phyloP scores from a whole-genome alignment of 2,113 vertebrate genomes.

The Orthonyx spaldingii region DNA sequence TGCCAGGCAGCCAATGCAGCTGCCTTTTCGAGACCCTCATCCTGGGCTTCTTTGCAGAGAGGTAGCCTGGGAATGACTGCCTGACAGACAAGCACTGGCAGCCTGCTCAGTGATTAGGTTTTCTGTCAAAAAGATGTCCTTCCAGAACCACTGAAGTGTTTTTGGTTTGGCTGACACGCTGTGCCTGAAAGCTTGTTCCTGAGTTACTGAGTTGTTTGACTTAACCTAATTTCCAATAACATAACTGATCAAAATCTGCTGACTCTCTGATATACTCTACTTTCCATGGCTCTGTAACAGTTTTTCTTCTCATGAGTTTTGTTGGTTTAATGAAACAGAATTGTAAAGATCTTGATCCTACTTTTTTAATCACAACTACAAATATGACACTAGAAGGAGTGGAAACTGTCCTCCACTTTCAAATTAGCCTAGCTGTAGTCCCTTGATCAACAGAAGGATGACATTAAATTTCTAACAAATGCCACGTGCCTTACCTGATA shows the following conservation, averaged over 20 bases:
- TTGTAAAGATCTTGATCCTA: neutral
- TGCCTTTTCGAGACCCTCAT: accelerated
- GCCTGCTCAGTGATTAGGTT: neutral
- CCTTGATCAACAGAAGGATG: neutral
- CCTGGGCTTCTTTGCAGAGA: neutral
- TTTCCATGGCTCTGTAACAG: neutral
- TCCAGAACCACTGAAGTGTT: neutral
- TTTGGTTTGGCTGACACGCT: neutral
- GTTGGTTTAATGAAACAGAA: neutral
- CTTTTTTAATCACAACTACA: neutral
- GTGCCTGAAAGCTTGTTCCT: neutral
- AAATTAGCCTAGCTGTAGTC: neutral
- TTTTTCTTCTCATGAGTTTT: neutral
- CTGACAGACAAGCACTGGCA: neutral
- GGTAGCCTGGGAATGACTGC: neutral
- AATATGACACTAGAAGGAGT: neutral
- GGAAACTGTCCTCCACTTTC: neutral
- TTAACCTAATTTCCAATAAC: neutral
- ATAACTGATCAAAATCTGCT: neutral
- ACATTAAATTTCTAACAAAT: neutral
- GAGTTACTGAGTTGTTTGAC: neutral
- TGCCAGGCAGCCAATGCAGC: neutral
- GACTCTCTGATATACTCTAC: neutral
- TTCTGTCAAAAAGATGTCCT: neutral
- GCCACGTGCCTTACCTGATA: slow-evolving; percentile 69